Evolutionary conservation across 2,797 vertebrate genomes (phyloP).

Genomic region (Coregonus sp.): DNA sequence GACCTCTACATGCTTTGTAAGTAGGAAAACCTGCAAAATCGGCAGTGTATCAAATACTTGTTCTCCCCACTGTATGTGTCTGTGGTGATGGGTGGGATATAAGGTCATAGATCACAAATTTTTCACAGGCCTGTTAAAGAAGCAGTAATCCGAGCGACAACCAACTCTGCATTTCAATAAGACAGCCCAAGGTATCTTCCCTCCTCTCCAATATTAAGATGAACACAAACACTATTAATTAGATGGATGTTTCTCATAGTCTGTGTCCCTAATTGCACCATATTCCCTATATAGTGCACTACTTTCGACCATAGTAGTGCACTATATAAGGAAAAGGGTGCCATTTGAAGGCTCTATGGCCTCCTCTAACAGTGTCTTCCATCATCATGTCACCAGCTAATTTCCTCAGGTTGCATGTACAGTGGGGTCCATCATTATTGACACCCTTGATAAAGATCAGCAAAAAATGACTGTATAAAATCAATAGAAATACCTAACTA

Average conservation of each 20-base stretch:
- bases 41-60: too few species aligned
- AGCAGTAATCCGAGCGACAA: neutral
- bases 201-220: neutral
- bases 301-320: too few species aligned
- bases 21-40: too few species aligned
- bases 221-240: neutral
- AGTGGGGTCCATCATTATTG: neutral
- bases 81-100: too few species aligned
- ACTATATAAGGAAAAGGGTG: neutral
- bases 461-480: too few species aligned
- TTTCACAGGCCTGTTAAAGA: neutral
- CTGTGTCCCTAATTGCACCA: neutral
- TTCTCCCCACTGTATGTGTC: too few species aligned
- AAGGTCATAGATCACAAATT: neutral
- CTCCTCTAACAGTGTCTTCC: too few species aligned
- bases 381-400: too few species aligned
- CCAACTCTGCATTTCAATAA: neutral
- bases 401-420: neutral
- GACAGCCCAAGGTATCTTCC: neutral
- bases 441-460: neutral
- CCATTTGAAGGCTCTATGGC: too few species aligned
- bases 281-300: neutral
- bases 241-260: neutral
- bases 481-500: too few species aligned
- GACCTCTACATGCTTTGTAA: too few species aligned